A percentile compares a stretch with the other conserved stretches of the same genome.
phyloP scores from a whole-genome alignment of 2,797 vertebrate genomes.

The Acanthornis magna region DNA sequence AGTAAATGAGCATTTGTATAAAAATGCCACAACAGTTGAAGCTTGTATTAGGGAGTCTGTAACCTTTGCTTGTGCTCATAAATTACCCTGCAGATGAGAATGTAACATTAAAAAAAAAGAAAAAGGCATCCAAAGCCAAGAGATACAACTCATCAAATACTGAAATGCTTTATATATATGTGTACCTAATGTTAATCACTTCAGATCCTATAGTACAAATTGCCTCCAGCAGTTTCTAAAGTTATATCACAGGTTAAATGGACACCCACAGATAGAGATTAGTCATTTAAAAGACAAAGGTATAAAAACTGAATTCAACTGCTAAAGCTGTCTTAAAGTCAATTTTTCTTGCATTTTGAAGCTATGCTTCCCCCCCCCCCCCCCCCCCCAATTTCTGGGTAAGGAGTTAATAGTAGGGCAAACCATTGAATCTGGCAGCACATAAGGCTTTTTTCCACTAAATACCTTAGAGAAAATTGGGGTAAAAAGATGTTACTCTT shows the following conservation, averaged over 20 bases:
- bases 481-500: background rate
- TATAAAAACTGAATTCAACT: background rate
- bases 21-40: background rate
- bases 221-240: conserved; percentile 23
- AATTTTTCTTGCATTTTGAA: conserved; percentile 7
- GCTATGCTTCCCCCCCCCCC: rapidly evolving
- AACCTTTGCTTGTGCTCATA: conserved; percentile 30
- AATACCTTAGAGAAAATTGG: background rate
- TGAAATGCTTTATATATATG: background rate
- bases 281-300: conserved; percentile 11
- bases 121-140: background rate
- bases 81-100: background rate
- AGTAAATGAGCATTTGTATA: conserved; percentile 28
- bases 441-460: background rate
- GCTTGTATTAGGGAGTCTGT: background rate
- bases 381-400: background rate
- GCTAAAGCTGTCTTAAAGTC: background rate
- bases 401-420: background rate
- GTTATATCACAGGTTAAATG: conserved; percentile 26
- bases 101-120: background rate
- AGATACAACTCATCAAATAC: background rate
- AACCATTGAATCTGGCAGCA: background rate
- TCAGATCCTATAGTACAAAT: background rate
- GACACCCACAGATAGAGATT: background rate
- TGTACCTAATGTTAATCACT: background rate